phyloP scores from a whole-genome alignment of 2,113 vertebrate genomes.

The Poecilia latipinna region DNA sequence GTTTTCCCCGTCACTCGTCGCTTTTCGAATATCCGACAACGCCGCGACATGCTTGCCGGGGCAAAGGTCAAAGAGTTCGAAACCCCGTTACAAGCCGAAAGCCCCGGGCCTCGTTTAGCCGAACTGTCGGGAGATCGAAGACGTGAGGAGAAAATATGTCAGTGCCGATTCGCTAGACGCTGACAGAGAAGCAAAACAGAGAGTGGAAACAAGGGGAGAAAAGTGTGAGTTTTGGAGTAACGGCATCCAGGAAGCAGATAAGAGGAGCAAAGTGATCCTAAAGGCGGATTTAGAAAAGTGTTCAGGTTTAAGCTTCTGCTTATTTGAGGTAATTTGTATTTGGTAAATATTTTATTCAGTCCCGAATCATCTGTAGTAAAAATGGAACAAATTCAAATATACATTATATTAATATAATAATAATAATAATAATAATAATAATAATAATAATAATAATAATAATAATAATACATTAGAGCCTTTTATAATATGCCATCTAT shows the following conservation, averaged over 20 bases:
- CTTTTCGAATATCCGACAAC: constrained; percentile 62
- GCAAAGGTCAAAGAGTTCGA: constrained; percentile 69
- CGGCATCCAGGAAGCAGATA: neutral
- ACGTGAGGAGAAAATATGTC: constrained; percentile 11
- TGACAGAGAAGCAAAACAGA: neutral
- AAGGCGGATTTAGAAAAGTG: neutral
- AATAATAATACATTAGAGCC: too few species aligned
- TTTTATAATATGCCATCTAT: too few species aligned
- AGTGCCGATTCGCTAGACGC: neutral
- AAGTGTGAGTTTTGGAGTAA: neutral
- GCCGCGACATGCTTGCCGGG: constrained; percentile 57
- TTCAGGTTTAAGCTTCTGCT: neutral
- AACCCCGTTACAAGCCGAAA: constrained; percentile 52
- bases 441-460: too few species aligned
- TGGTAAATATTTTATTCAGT: too few species aligned
- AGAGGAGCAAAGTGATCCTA: neutral
- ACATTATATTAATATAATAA: too few species aligned
- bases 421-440: too few species aligned
- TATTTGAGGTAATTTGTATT: neutral
- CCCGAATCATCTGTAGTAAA: too few species aligned
- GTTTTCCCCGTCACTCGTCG: constrained; percentile 66
- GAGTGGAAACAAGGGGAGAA: neutral
- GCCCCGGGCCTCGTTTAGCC: constrained; percentile 35
- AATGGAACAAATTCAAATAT: too few species aligned
- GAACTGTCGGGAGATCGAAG: constrained; percentile 4